Base-by-base conservation (phyloP, 35 echinoderm and acorn worm species). In the Ophioderma brevispina region DNA sequence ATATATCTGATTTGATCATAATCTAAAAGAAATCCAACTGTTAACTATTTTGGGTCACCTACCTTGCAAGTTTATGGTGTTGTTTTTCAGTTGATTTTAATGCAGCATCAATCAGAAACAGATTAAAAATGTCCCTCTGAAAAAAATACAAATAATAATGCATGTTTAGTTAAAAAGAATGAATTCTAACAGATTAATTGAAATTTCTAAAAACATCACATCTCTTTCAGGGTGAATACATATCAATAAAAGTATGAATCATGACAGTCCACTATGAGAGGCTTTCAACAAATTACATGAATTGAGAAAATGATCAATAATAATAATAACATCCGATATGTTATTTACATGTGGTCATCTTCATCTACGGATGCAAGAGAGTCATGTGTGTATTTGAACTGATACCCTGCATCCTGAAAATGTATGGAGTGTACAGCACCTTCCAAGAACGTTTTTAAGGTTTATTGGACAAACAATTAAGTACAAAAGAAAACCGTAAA, bases 41-140 rank as follows among this genome's bases (percentile, higher is more conserved):
- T 52, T 21, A 52, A 52, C 21, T 8, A 52, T 52, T 11, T 52
- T 11, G 21, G 21, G 46, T 52, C 46, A 52, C 59, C 15, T 70
- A 70, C 59, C 59, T 70, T 70, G 59, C 59, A 8, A 70, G 28
- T 70, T 70, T 70, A 18, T 25, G 15, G 23, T 70, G 59, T 25
- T 25, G 10, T 3, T 30, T 70, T 70, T 70, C 59, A 18, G 15
- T 8, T 70, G 59, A 70, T 70, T 30, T 70, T 70, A 70, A 70
- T 70, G 59, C 59, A 70, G 59, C 59, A 70, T 70, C 59, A 70
- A 70, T 70, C 23, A 70, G 28, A 70, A 70, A 70, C n/a, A 70
- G 28, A 25, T 70, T 70, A 25, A 70, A 70, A 25, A 70, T 25
- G 23, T 70, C 59, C 28, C 59, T 70, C 59, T 70, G 59, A 70